These are phyloP conservation scores for Cherax destructor DNA, from an alignment of 1,140 invertebrate genomes.

Conservation along the genomic window DNA sequence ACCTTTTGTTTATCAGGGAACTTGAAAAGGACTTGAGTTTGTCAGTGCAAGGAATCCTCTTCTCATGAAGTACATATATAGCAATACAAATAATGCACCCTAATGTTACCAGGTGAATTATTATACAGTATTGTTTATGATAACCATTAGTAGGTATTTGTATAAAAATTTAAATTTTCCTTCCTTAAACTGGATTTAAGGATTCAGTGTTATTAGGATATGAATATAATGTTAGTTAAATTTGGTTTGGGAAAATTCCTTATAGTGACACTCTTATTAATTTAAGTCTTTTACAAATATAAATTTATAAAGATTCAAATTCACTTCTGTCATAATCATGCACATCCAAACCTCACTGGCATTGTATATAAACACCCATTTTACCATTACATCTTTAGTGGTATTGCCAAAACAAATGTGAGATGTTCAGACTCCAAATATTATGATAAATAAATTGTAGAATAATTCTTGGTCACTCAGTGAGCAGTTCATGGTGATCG, in stretches of 20 bases:
- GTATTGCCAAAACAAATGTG: not conserved
- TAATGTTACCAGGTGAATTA: too few relatives aligned
- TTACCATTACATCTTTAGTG: not conserved
- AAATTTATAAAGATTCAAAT: not conserved
- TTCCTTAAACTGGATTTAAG: not conserved
- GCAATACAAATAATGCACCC: too few relatives aligned
- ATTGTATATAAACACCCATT: slow-evolving; percentile 3
- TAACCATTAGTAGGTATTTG: too few relatives aligned
- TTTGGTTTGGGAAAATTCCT: not conserved
- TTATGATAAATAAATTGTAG: not conserved
- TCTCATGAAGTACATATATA: too few relatives aligned
- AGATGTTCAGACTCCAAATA: not conserved
- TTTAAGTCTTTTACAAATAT: not conserved
- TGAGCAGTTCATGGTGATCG: not conserved
- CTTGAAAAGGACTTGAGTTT: not conserved
- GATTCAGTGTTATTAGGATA: not conserved
- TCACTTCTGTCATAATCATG: not conserved
- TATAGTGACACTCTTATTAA: not conserved
- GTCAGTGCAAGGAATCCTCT: not conserved
- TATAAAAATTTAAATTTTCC: too few relatives aligned
- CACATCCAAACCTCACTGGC: not conserved
- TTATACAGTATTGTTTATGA: too few relatives aligned
- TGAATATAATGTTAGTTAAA: not conserved
- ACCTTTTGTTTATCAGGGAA: not conserved
- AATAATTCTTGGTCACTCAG: not conserved